phyloP scores from a whole-genome alignment of 1,140 invertebrate species.

The Brachionus plicatilis region DNA sequence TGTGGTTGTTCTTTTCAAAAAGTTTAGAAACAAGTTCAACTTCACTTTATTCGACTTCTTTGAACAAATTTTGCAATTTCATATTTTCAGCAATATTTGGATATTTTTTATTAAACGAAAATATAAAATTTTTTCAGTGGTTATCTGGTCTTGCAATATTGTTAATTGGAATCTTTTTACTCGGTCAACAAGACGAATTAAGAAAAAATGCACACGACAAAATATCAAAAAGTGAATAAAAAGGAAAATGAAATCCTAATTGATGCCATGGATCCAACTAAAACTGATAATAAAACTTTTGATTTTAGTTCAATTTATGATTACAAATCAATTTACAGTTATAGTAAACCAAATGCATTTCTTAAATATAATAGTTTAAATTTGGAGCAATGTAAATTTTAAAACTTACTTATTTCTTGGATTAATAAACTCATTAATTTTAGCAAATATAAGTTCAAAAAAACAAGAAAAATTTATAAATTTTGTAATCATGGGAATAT shows the following conservation, averaged over 20 bases:
- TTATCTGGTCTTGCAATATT: neutral
- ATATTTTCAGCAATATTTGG: conserved; percentile 32
- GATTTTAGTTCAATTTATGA: conserved; percentile 34
- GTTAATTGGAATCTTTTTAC: neutral
- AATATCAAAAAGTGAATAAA: conserved; percentile 28
- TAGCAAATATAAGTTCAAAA: neutral
- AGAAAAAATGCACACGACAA: neutral
- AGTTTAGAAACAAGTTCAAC: neutral
- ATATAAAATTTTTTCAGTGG: neutral
- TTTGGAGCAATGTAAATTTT: conserved; percentile 4
- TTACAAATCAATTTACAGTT: conserved; percentile 23
- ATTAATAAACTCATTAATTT: neutral
- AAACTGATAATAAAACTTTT: neutral
- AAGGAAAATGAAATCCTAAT: neutral
- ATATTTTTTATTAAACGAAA: conserved; percentile 23
- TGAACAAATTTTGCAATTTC: conserved; percentile 39
- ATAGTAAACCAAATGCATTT: neutral
- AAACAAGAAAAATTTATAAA: neutral
- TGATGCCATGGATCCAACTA: neutral
- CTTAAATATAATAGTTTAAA: neutral
- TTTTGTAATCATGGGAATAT: neutral
- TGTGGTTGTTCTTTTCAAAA: conserved; percentile 39
- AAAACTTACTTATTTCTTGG: neutral
- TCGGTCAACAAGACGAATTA: neutral
- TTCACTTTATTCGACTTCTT: neutral